Conservation (phyloP, 2,888 invertebrate genomes). For the Autographa pulchrina region DNA sequence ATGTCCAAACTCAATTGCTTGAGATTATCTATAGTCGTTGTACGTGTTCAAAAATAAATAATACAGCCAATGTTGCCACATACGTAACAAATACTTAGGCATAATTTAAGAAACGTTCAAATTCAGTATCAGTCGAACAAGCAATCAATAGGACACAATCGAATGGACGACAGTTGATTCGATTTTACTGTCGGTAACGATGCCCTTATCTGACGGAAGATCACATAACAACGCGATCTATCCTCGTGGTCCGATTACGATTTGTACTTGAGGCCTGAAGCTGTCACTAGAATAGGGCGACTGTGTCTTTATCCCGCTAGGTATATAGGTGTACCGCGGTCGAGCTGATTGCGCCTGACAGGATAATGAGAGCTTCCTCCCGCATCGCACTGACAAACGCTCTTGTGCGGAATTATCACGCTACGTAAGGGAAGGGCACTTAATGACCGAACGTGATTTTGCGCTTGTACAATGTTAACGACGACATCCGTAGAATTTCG, state of each 20-base stretch:
- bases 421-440: conserved; percentile 72
- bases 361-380: conserved; percentile 88
- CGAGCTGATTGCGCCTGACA: conserved; percentile 86
- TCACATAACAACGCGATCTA: conserved; percentile 45
- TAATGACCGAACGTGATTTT: conserved; percentile 63
- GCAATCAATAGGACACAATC: background rate
- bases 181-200: background rate
- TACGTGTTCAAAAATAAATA: too few relatives aligned
- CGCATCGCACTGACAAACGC: conserved; percentile 80
- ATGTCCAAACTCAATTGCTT: conserved; percentile 24
- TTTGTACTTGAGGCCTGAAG: conserved; percentile 55
- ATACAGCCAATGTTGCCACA: background rate
- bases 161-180: conserved; percentile 9
- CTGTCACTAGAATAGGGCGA: conserved; percentile 61
- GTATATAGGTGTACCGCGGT: conserved; percentile 66
- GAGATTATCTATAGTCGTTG: conserved; percentile 14
- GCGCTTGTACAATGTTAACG: conserved; percentile 34
- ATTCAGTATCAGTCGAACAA: background rate
- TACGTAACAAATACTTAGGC: too few relatives aligned
- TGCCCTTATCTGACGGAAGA: conserved; percentile 43
- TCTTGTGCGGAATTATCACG: conserved; percentile 77
- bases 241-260: conserved; percentile 44
- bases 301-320: conserved; percentile 64
- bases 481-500: conserved; percentile 32
- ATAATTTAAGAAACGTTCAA: too few relatives aligned